Conservation (phyloP, 2,797 vertebrate genomes). For the Gymnoscopelus braueri region DNA sequence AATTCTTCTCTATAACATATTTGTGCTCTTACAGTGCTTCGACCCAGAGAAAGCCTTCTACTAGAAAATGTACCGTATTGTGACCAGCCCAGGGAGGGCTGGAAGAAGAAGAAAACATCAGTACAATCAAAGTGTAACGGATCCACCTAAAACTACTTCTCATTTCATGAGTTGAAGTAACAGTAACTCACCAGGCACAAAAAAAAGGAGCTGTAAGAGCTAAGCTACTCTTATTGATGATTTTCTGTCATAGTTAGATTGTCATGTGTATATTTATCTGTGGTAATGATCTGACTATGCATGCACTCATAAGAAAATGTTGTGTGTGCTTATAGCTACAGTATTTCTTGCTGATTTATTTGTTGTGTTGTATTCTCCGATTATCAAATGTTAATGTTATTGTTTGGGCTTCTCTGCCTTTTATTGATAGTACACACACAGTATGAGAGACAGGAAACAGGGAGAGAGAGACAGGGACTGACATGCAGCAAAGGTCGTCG, state of each 20-base stretch:
- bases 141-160: conserved; percentile 8
- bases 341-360: conserved; percentile 1
- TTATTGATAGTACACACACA: too few species aligned
- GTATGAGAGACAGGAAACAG: too few species aligned
- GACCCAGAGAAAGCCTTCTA: conserved; percentile 74
- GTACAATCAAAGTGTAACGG: conserved; percentile 12
- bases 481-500: too few species aligned
- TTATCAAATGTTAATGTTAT: conserved; percentile 8
- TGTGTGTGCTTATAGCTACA: not conserved
- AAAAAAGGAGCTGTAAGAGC: not conserved
- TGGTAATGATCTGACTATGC: conserved; percentile 11
- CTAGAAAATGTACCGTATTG: conserved; percentile 83
- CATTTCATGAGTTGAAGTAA: conserved; percentile 2
- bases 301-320: not conserved
- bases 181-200: not conserved
- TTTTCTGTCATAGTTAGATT: not conserved
- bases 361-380: conserved; percentile 5
- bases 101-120: conserved; percentile 1
- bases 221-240: not conserved
- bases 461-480: too few species aligned
- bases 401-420: too few species aligned
- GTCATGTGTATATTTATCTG: not conserved
- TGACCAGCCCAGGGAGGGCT: conserved; percentile 68
- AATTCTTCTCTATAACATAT: not conserved
- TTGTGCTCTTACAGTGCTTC: conserved; percentile 69